Base-by-base conservation (phyloP, 1,140 invertebrate genomes). In the Procambarus virginalis region DNA sequence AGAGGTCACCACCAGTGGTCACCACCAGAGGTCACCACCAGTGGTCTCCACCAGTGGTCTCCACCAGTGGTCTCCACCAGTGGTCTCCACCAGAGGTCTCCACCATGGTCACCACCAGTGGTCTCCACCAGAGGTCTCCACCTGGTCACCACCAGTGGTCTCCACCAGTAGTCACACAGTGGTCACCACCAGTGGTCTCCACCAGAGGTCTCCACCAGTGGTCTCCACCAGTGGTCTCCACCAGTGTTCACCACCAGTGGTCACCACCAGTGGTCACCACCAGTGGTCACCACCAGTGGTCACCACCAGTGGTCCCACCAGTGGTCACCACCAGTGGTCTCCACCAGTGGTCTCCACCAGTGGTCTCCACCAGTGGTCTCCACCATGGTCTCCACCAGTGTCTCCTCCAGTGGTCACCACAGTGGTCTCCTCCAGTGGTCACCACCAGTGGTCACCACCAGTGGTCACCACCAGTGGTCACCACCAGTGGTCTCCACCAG, bases 241-340 rank as follows among this genome's bases (percentile, higher is more conserved):
- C 75, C 75, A 76, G 9, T 76, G 34, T 3, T 76, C 75, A 76
- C 75, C 17, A 34, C 75, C 75, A 76, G 9, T n/a, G 34, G 46
- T 34, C 75, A 76, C 75, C 75, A 22, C 75, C 75, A 76, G 9
- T n/a, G 34, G 46, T 76, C 75, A 76, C 75, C 75, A 76, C 75
- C 75, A 76, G 9, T 76, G 34, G 20, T 76, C 75, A 76, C 75
- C 22, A 34, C 75, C 75, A 76, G 9, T n/a, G 34, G 22, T 34
- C 75, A 76, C 75, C n/a, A n/a, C n/a, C n/a, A n/a, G n/a, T n/a
- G n/a, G n/a, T n/a, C n/a, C n/a, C n/a, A n/a, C n/a, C n/a, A n/a
- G n/a, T n/a, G n/a, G n/a, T n/a, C n/a, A n/a, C n/a, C n/a, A n/a
- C n/a, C n/a, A n/a, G n/a, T n/a, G n/a, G n/a, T n/a, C n/a, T 17